phyloP scores from a whole-genome alignment of 2,888 invertebrate genomes.

The Apamea sordens region DNA sequence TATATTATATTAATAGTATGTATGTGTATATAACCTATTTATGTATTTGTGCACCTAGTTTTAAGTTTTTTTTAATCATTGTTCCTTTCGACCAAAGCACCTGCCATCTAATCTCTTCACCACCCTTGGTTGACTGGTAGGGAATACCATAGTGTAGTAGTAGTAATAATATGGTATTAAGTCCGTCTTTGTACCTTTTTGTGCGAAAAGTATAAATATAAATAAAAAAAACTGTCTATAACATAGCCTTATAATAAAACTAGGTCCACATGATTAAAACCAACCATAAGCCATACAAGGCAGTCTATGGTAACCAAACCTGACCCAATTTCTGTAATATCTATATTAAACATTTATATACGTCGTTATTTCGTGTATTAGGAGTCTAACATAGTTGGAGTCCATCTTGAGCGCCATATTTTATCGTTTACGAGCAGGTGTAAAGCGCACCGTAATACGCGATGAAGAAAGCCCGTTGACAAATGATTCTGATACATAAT shows the following conservation, averaged over 20 bases:
- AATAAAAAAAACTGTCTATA: background rate
- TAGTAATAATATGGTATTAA: too few species aligned
- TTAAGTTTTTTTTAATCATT: too few species aligned
- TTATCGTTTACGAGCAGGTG: conserved; percentile 65
- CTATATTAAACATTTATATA: conserved; percentile 13
- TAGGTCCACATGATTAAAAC: background rate
- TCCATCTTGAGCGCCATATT: conserved; percentile 53
- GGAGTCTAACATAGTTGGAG: conserved; percentile 35
- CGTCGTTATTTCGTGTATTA: conserved; percentile 32
- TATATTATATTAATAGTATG: too few species aligned
- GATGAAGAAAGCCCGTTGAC: conserved; percentile 60
- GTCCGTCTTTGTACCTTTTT: too few species aligned
- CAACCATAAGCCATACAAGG: background rate
- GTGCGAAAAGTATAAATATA: too few species aligned
- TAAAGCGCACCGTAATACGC: conserved; percentile 52
- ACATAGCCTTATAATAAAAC: background rate
- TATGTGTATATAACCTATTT: too few species aligned
- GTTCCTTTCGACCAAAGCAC: too few species aligned
- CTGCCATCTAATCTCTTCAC: too few species aligned
- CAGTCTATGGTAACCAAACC: background rate
- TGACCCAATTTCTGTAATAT: conserved; percentile 26
- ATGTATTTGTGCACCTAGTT: too few species aligned
- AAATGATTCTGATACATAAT: conserved; percentile 62
- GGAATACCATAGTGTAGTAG: too few species aligned
- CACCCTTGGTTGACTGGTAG: too few species aligned